These are phyloP conservation scores for Clanis bilineata DNA, from an alignment of 2,888 invertebrate genomes.

Conservation along the genomic window DNA sequence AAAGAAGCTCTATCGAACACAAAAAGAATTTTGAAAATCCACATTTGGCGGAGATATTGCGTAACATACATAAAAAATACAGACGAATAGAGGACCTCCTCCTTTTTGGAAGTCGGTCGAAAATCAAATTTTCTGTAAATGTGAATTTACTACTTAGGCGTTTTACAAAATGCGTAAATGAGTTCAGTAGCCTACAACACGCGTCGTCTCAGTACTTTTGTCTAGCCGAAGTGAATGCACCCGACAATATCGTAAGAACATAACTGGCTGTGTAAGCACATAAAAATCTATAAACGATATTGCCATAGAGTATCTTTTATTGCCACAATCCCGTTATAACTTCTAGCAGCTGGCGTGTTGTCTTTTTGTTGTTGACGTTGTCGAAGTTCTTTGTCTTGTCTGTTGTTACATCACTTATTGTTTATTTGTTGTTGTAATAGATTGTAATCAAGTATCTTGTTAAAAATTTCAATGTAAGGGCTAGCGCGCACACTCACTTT, in stretches of 20 bases:
- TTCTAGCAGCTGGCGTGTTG: background rate
- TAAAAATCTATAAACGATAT: background rate
- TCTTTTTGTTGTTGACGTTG: background rate
- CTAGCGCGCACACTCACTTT: too few species aligned
- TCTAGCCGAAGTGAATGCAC: background rate
- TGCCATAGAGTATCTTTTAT: background rate
- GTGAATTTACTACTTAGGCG: background rate
- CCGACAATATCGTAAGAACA: constrained; percentile 1
- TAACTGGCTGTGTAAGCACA: background rate
- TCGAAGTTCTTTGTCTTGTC: background rate
- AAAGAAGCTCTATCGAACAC: too few species aligned
- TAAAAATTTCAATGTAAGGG: too few species aligned
- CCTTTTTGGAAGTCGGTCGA: too few species aligned
- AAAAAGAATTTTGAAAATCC: too few species aligned
- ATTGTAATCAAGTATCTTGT: background rate
- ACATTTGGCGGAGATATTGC: too few species aligned
- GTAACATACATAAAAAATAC: too few species aligned
- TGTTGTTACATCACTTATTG: background rate
- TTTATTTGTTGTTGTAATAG: background rate
- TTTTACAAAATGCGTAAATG: background rate
- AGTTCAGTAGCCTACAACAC: background rate
- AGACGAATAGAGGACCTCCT: too few species aligned
- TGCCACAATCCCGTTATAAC: background rate
- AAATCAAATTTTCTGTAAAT: too few species aligned
- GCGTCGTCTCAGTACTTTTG: background rate